A percentile compares a stretch with the other conserved stretches of the same genome.
phyloP scores from a whole-genome alignment of 2,797 vertebrate genomes.

The Gallinago solitaria region DNA sequence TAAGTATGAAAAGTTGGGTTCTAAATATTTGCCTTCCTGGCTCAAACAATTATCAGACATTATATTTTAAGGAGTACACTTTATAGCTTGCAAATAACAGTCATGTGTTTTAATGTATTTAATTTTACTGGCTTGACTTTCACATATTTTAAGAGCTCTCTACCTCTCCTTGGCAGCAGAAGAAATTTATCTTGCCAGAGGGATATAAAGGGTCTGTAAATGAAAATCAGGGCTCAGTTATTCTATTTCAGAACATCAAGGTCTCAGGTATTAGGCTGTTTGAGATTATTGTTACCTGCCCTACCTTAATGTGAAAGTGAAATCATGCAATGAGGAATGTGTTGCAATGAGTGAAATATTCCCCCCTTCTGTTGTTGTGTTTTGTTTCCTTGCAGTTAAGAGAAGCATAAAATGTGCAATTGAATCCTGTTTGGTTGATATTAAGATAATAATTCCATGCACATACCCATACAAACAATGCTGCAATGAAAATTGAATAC shows the following conservation, averaged over 20 bases:
- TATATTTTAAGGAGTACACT: slow-evolving; percentile 47
- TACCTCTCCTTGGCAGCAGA: not conserved
- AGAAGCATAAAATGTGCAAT: slow-evolving; percentile 65
- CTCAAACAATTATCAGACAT: slow-evolving; percentile 55
- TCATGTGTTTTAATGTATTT: slow-evolving; percentile 58
- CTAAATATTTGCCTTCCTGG: slow-evolving; percentile 51
- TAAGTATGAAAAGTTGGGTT: not conserved
- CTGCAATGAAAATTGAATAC: slow-evolving; percentile 67
- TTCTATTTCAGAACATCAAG: slow-evolving; percentile 54
- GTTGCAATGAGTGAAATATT: slow-evolving; percentile 64
- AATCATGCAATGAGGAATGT: slow-evolving; percentile 66
- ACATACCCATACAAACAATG: slow-evolving; percentile 68
- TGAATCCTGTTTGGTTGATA: slow-evolving; percentile 71
- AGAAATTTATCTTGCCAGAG: slow-evolving; percentile 40
- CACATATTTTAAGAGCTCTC: slow-evolving; percentile 43
- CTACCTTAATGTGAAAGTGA: slow-evolving; percentile 62
- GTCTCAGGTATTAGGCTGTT: slow-evolving; percentile 54
- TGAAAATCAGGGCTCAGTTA: slow-evolving; percentile 37
- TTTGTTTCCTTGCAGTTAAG: slow-evolving; percentile 69
- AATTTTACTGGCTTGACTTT: slow-evolving; percentile 49
- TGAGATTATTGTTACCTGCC: slow-evolving; percentile 60
- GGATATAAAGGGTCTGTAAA: slow-evolving; percentile 34
- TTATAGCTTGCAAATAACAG: slow-evolving; percentile 46
- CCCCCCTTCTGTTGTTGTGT: not conserved
- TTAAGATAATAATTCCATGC: slow-evolving; percentile 74